Evolutionary conservation across 2,113 vertebrate species (phyloP).

Genomic region (Patagioenas fasciata): DNA sequence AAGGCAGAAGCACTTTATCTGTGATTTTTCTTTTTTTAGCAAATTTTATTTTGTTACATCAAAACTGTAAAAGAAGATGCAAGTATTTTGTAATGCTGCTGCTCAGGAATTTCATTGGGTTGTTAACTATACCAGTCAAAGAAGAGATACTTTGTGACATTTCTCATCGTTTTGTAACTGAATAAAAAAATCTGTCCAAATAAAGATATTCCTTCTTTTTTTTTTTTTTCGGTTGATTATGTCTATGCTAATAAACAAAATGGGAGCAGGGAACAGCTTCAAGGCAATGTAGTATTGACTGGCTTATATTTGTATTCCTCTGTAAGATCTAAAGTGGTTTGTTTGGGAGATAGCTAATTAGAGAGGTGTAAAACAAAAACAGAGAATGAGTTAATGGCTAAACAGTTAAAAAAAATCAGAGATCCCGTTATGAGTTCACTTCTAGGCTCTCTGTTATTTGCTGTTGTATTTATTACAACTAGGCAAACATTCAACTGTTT

Average conservation of each 20-base stretch:
- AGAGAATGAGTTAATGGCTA: not conserved
- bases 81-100: not conserved
- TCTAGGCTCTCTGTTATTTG: not conserved
- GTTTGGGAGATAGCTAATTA: not conserved
- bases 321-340: not conserved
- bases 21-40: not conserved
- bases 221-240: not conserved
- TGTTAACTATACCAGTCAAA: not conserved
- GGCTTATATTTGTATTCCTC: not conserved
- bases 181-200: not conserved
- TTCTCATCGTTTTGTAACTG: not conserved
- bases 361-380: not conserved
- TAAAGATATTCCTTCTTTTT: not conserved
- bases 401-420: not conserved
- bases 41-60: not conserved
- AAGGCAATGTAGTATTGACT: not conserved
- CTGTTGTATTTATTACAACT: not conserved
- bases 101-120: not conserved
- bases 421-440: not conserved
- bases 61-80: not conserved
- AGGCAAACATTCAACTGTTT: not conserved
- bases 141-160: not conserved
- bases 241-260: not conserved
- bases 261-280: not conserved
- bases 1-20: not conserved